These are phyloP conservation scores for Dufourea novaeangliae DNA, from an alignment of 1,140 invertebrate genomes.

Conservation along the genomic window DNA sequence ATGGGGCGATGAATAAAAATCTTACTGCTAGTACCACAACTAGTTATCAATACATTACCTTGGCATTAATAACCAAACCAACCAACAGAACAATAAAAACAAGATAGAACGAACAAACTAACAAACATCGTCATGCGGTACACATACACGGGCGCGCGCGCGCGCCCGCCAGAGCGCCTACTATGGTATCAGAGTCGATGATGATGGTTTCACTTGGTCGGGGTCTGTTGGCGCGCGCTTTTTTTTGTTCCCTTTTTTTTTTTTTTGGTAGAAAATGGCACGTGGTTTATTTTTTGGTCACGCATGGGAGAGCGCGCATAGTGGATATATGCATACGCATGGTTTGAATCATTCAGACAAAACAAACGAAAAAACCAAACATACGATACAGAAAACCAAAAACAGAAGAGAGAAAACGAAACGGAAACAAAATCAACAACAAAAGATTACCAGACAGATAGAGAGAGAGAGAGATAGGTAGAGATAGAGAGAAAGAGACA, in stretches of 20 bases:
- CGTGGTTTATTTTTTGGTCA: constrained; percentile 30
- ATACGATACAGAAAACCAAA: no score
- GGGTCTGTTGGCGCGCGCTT: background rate
- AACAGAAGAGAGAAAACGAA: background rate
- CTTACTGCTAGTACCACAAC: constrained; percentile 62
- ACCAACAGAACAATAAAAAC: constrained; percentile 23
- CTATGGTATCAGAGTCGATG: constrained; percentile 2
- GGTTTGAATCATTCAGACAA: constrained; percentile 36
- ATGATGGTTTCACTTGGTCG: background rate
- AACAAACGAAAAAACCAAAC: constrained; percentile 18
- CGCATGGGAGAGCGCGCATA: constrained; percentile 57
- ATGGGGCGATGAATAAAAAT: constrained; percentile 47
- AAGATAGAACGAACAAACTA: constrained; percentile 43
- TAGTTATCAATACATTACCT: constrained; percentile 61
- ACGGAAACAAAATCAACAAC: no score
- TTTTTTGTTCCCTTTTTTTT: no score
- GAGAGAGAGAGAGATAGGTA: background rate
- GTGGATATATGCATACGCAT: constrained; percentile 52
- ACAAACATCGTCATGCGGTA: constrained; percentile 47
- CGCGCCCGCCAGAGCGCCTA: constrained; percentile 44
- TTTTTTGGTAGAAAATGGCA: constrained; percentile 4
- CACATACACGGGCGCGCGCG: constrained; percentile 61
- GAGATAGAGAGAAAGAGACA: constrained; percentile 28
- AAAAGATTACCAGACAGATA: no score
- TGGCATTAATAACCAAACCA: constrained; percentile 29